Base-by-base conservation (phyloP, 2,888 invertebrate species). In the Eilema caniola region DNA sequence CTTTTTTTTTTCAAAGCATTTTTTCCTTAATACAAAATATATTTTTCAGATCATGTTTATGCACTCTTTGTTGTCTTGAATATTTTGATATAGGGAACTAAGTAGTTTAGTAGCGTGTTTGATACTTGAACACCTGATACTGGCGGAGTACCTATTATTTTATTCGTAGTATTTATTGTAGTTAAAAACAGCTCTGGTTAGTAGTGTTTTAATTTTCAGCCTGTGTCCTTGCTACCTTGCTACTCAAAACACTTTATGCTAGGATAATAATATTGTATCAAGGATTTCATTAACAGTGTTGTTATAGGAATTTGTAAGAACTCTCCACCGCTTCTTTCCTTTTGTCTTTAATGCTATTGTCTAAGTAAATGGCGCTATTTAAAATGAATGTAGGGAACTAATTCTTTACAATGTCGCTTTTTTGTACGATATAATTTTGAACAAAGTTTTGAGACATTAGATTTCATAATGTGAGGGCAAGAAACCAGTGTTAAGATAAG, bases 271-370 rank as follows among this genome's bases (percentile, higher is more conserved):
- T 79, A 69, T 71, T 75, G 53, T 71, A 77, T 73, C 20, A 65
- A 57, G 66, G 69, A 70, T 75, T 75, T 77, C 71, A 75, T 75
- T 80, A 73, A 66, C 74, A 74, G 59, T 72, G 75, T 76, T 81
- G 74, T 76, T 75, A 65, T 66, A 73, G 73, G 72, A 81, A 79
- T 75, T 80, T 78, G 69, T 67, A 64, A 73, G 75, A 70, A 69
- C 71, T 75, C 69, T 69, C 60, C 66, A 72, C 25, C 62, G 65
- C 47, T 68, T 57, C 57, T 67, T 41, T 65, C 41, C 41, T 47
- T 57, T 71, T 71, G 68, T 71, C 65, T 41, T 16, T 41, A 41
- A 24, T 37, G 62, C 59, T 69, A 71, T 78, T 81, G 73, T 79
- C 66, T 78, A 63, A 66, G 69, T 67, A 70, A 75, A 75, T 63